Percentiles rank a stretch among this genome's conserved stretches.
Evolutionary conservation across 1,140 invertebrate genomes (phyloP).

Genomic region (Drosophila melanogaster): Release_6_plus_ISO1_MT NT_033779.5:7154001-7154500

Average conservation of each 20-base stretch:
- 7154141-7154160: no score
- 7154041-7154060: background rate
- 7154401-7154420: constrained; percentile 21
- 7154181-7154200: no score
- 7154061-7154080: background rate
- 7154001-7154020: constrained; percentile 13
- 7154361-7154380: constrained; percentile 6
- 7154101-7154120: background rate
- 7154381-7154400: constrained; percentile 40
- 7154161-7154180: no score
- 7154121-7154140: background rate
- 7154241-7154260: no score
- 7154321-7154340: constrained; percentile 2
- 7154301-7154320: background rate
- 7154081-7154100: background rate
- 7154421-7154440: constrained; percentile 2
- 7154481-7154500: constrained; percentile 69
- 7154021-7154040: background rate
- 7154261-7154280: background rate
- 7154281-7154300: constrained; percentile 7
- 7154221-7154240: no score
- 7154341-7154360: constrained; percentile 13
- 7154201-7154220: no score
- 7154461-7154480: constrained; percentile 56
- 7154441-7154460: constrained; percentile 1